These are phyloP conservation scores for Sesamia inferens DNA, from an alignment of 2,888 invertebrate genomes.

Conservation along the genomic window DNA sequence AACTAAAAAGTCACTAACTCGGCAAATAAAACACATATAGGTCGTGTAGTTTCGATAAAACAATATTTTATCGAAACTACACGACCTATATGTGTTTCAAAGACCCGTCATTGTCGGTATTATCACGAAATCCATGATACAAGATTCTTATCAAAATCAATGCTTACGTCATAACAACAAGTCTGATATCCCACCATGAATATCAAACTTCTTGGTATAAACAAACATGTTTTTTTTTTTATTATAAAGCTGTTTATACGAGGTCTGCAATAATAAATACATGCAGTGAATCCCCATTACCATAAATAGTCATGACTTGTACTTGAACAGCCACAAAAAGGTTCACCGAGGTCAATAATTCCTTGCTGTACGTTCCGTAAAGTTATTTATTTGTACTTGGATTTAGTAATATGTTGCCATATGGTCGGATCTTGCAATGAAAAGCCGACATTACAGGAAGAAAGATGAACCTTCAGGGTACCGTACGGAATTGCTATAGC, in stretches of 20 bases:
- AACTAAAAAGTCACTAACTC: not conserved
- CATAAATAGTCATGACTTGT: slow-evolving; percentile 65
- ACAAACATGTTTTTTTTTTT: slow-evolving; percentile 30
- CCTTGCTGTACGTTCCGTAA: slow-evolving; percentile 30
- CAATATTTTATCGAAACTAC: slow-evolving; percentile 6
- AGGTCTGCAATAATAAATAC: slow-evolving; percentile 49
- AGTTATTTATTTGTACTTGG: slow-evolving; percentile 40
- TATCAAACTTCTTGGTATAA: slow-evolving; percentile 24
- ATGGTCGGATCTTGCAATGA: slow-evolving; percentile 16
- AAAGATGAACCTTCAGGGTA: not conserved
- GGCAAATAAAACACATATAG: too few species aligned
- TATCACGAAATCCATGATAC: slow-evolving; percentile 35
- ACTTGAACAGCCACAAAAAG: slow-evolving; percentile 61
- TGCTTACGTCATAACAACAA: slow-evolving; percentile 34
- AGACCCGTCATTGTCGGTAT: slow-evolving; percentile 34
- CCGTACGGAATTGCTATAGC: not conserved
- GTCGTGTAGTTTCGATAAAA: too few species aligned
- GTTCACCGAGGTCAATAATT: slow-evolving; percentile 52
- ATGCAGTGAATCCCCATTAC: slow-evolving; percentile 64
- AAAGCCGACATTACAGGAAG: not conserved
- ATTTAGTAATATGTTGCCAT: slow-evolving; percentile 32
- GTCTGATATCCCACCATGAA: slow-evolving; percentile 6
- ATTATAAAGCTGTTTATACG: slow-evolving; percentile 30
- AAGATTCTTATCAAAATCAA: slow-evolving; percentile 34
- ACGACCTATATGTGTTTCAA: slow-evolving; percentile 40